Evolutionary conservation across 2,888 invertebrate genomes (phyloP).

Genomic region (Pyrrhosoma nymphula): DNA sequence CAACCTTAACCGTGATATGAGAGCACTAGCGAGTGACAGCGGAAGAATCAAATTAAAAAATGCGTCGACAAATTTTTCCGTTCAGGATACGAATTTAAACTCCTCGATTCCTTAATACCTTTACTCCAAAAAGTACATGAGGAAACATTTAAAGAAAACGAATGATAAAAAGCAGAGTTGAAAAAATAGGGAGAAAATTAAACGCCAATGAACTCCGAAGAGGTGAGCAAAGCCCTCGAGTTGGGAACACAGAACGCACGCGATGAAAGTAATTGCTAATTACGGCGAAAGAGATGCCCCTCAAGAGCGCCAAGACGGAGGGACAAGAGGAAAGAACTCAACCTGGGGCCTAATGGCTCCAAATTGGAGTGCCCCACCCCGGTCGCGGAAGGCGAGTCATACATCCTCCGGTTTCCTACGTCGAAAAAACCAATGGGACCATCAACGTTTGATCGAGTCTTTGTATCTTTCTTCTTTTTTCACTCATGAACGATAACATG

Average conservation of each 20-base stretch:
- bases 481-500: neutral
- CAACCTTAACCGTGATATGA: too few species aligned
- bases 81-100: too few species aligned
- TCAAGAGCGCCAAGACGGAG: neutral
- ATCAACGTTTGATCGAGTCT: neutral
- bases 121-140: too few species aligned
- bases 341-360: neutral
- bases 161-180: too few species aligned
- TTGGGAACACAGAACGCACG: neutral
- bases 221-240: neutral
- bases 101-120: too few species aligned
- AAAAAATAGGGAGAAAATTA: neutral
- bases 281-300: neutral
- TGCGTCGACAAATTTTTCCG: too few species aligned
- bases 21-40: too few species aligned
- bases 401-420: neutral
- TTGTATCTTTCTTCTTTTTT: neutral
- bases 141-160: too few species aligned
- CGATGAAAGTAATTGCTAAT: constrained; percentile 27
- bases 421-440: neutral
- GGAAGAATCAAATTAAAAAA: too few species aligned
- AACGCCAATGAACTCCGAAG: neutral
- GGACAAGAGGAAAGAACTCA: neutral
- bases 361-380: constrained; percentile 8
- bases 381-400: neutral